These are phyloP conservation scores for Meghimatium bilineatum DNA, from an alignment of 2,888 invertebrate genomes.

Conservation along the genomic window DNA sequence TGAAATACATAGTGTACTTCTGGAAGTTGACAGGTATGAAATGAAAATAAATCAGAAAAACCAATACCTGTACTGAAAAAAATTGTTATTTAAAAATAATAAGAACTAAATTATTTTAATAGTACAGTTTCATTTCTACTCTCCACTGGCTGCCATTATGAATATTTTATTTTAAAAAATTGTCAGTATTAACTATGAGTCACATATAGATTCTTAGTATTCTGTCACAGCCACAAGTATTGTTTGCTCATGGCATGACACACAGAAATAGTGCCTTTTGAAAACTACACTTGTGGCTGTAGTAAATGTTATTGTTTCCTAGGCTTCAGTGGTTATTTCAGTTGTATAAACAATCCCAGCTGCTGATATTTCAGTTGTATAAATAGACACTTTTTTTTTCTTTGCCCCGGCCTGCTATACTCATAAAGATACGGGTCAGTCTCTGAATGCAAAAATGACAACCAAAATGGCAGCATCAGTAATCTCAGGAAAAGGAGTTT, in stretches of 20 bases:
- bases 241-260: background rate
- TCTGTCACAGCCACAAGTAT: background rate
- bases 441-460: background rate
- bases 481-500: background rate
- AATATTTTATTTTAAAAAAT: background rate
- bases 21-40: too few relatives aligned
- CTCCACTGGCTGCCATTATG: background rate
- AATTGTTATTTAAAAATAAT: too few relatives aligned
- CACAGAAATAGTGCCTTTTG: background rate
- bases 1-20: too few relatives aligned
- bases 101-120: background rate
- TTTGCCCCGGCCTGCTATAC: background rate
- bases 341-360: background rate
- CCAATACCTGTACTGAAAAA: too few relatives aligned
- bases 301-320: background rate
- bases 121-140: background rate
- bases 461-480: constrained; percentile 16
- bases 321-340: background rate
- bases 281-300: background rate
- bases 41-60: too few relatives aligned
- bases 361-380: too few relatives aligned
- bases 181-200: background rate
- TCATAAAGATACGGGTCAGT: constrained; percentile 1
- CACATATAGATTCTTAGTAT: background rate
- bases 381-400: too few relatives aligned